phyloP scores from a whole-genome alignment of 1,140 invertebrate species.

The Drosophila novamexicana region DNA sequence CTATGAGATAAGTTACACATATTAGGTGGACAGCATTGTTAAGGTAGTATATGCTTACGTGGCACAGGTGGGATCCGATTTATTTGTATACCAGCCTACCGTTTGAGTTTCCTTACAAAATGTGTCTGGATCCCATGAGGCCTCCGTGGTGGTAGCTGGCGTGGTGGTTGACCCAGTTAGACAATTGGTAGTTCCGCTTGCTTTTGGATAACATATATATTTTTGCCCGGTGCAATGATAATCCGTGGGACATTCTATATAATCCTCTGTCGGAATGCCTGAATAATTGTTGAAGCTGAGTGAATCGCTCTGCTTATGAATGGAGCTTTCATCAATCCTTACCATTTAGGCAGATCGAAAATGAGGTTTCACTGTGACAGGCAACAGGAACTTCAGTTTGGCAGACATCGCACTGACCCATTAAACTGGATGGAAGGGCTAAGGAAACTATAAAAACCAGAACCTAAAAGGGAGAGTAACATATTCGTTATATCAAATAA shows the following conservation, averaged over 20 bases:
- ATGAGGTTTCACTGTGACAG: conserved; percentile 55
- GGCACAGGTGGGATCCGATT: conserved; percentile 41
- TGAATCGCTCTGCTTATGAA: neutral
- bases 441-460: neutral
- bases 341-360: conserved; percentile 54
- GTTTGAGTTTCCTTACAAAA: conserved; percentile 18
- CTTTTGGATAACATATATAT: conserved; percentile 27
- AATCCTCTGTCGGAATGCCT: conserved; percentile 4
- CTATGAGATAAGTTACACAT: neutral
- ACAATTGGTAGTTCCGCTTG: neutral
- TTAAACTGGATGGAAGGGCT: neutral
- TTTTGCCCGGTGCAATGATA: conserved; percentile 51
- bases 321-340: neutral
- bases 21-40: neutral
- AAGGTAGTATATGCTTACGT: conserved; percentile 22
- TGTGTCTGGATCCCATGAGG: conserved; percentile 26
- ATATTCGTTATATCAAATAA: neutral
- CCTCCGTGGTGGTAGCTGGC: neutral
- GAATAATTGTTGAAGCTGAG: neutral
- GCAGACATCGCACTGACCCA: conserved; percentile 50
- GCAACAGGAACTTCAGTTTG: conserved; percentile 42
- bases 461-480: neutral
- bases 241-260: conserved; percentile 30
- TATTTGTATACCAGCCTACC: conserved; percentile 9
- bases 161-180: neutral